phyloP scores from a whole-genome alignment of 2,888 invertebrate species.

The Lepetodrilus schrolli region DNA sequence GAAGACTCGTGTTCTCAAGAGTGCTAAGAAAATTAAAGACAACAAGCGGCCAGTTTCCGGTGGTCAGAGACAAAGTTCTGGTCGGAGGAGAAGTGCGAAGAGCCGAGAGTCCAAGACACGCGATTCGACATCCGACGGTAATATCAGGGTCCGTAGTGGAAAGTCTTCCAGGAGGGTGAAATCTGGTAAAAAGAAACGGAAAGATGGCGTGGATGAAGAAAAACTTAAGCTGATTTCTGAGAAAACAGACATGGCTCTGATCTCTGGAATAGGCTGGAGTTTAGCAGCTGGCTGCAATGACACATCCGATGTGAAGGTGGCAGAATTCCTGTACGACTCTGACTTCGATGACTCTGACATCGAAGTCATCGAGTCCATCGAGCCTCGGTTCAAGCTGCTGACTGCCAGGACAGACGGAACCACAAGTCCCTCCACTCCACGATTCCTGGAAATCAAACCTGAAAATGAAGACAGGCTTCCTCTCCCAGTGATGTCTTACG shows the following conservation, averaged over 20 bases:
- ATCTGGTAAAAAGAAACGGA: slow-evolving; percentile 53
- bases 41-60: slow-evolving; percentile 40
- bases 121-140: slow-evolving; percentile 44
- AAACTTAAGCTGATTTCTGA: slow-evolving; percentile 49
- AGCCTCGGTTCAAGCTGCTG: neutral
- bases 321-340: slow-evolving; percentile 49
- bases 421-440: slow-evolving; percentile 43
- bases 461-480: slow-evolving; percentile 28
- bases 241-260: slow-evolving; percentile 61
- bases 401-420: slow-evolving; percentile 7
- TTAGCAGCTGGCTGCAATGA: slow-evolving; percentile 63
- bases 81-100: slow-evolving; percentile 49
- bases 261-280: slow-evolving; percentile 71
- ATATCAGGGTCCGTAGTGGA: slow-evolving; percentile 59
- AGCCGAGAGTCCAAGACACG: slow-evolving; percentile 53
- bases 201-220: slow-evolving; percentile 44
- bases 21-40: slow-evolving; percentile 47
- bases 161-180: slow-evolving; percentile 49
- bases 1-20: slow-evolving; percentile 47
- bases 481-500: slow-evolving; percentile 51
- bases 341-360: slow-evolving; percentile 44
- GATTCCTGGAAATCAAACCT: slow-evolving; percentile 56
- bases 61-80: slow-evolving; percentile 50
- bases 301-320: slow-evolving; percentile 57
- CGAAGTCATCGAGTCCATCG: slow-evolving; percentile 25